Base-by-base conservation (phyloP, 2,113 vertebrate species). In the Pseudonaja textilis region DNA sequence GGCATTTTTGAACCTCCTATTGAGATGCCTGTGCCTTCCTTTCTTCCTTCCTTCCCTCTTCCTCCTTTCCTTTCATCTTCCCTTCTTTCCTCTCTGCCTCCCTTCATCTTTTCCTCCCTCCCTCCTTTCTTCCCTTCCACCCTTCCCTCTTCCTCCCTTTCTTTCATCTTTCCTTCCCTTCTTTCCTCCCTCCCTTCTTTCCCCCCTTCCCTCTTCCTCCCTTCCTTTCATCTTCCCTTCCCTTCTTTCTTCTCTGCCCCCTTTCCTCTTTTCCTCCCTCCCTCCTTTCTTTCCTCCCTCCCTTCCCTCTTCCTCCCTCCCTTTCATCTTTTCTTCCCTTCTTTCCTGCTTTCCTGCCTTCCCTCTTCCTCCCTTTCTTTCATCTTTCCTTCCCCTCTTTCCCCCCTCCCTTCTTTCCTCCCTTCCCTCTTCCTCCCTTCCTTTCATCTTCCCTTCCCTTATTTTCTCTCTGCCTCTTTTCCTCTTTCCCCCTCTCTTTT, bases 211-310 rank as follows among this genome's bases (percentile, higher is more conserved):
- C 4, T 29, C 59, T 91, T 5, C 4, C 90, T 7, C 12, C 20
- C 6, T 22, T 14, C 45, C 25, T 22, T 8, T 2, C 57, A n/a
- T 9, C 90, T 14, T 42, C 42, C n/a, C n/a, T n/a, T 25, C 20
- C 11, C n/a, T 14, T 45, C 25, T 22, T 8, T 2, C 57, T 2
- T 23, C 0, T 22, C 57, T 59, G 0, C 57, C 23, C 10, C 0
- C 20, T 1, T 6, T 7, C 56, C 2, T 2, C 5, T 5, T 8
- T 25, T 59, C 57, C 5, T 56, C 5, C 57, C 5, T 56, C 5
- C 57, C 12, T n/a, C 12, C 64, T 34, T 5, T 29, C 64, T 14
- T 29, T 3, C 61, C 14, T n/a, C 3, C 57, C 57, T 3, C 0
- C 56, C 5, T 23, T 57, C 56, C 61, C 12, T 64, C 59, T 91